Evolutionary conservation across 2,797 vertebrate genomes (phyloP).

Genomic region (Lithobates pipiens): DNA sequence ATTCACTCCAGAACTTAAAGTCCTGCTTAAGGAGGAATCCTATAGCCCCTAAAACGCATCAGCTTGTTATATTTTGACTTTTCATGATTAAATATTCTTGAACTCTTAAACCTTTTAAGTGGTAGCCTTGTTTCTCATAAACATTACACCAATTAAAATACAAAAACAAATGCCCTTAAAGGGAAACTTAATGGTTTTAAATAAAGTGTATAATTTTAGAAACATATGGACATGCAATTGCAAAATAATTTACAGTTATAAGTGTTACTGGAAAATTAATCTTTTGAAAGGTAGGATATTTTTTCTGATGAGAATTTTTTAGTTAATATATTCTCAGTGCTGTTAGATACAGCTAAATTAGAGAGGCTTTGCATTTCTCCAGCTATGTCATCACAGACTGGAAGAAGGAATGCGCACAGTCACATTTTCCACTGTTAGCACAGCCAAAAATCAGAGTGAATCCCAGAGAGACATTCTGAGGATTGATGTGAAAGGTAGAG

Average conservation of each 20-base stretch:
- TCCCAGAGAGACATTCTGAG: neutral
- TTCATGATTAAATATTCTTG: no score
- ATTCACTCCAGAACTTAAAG: no score
- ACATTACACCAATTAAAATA: no score
- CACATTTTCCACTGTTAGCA: slow-evolving; percentile 1
- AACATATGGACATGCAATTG: no score
- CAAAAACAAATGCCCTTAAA: no score
- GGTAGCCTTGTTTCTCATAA: no score
- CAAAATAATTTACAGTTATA: neutral
- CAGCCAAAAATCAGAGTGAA: neutral
- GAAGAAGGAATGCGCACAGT: neutral
- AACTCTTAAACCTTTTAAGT: no score
- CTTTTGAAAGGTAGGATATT: neutral
- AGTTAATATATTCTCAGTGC: neutral
- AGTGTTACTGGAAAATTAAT: neutral
- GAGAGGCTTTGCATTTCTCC: neutral
- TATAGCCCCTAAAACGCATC: no score
- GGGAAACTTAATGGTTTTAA: no score
- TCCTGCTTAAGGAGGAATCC: no score
- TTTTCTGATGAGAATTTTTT: neutral
- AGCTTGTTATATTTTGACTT: no score
- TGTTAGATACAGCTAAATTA: neutral
- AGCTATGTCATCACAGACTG: neutral
- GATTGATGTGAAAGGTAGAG: neutral
- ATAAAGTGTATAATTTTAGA: no score